Evolutionary conservation across 64 coral and sea anemone genomes (phyloP).

Genomic region (Stichodactyla helianthus): DNA sequence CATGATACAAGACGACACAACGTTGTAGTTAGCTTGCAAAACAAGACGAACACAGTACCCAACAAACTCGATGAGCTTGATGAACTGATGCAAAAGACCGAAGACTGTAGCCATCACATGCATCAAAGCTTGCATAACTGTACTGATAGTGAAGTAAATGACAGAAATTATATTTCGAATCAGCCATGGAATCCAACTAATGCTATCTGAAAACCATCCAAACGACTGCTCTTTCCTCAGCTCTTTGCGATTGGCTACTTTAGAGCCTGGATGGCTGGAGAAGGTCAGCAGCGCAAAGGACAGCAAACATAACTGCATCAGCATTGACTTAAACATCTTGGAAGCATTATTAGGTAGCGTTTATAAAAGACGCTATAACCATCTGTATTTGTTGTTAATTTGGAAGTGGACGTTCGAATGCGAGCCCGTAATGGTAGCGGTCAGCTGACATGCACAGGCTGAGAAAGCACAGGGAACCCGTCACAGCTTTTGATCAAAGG

Average conservation of each 20-base stretch:
- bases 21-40: slow-evolving; percentile 62
- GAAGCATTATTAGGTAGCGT: neutral
- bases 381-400: no score
- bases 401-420: neutral
- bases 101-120: slow-evolving; percentile 39
- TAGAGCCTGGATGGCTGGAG: neutral
- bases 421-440: neutral
- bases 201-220: neutral
- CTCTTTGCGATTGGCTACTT: neutral
- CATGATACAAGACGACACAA: slow-evolving; percentile 52
- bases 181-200: slow-evolving; percentile 7
- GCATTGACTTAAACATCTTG: neutral
- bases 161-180: slow-evolving; percentile 4
- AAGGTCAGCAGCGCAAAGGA: neutral
- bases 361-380: neutral
- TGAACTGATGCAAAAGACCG: slow-evolving; percentile 25
- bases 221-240: neutral
- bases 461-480: no score
- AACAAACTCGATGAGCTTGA: slow-evolving; percentile 55
- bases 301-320: neutral
- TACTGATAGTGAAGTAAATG: slow-evolving; percentile 47
- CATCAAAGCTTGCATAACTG: slow-evolving; percentile 27
- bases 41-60: slow-evolving; percentile 53
- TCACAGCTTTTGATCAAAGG: no score
- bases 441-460: no score